A percentile compares a stretch with the other conserved stretches of the same genome.
Conservation (phyloP, 1,140 invertebrate species). For the Mylabris phalerata region DNA sequence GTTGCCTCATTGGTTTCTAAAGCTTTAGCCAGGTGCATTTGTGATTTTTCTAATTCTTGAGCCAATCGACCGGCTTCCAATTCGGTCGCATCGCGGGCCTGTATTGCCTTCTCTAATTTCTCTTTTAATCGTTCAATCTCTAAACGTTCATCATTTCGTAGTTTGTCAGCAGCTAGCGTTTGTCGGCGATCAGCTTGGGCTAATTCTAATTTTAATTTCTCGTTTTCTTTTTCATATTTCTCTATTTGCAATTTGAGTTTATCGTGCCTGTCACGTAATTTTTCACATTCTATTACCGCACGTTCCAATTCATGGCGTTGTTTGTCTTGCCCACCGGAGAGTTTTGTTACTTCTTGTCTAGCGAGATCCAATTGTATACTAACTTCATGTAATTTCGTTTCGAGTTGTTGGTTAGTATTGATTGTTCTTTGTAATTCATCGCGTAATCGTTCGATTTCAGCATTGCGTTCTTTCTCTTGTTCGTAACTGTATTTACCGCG, state of each 20-base stretch:
- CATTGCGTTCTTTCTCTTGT: constrained; percentile 72
- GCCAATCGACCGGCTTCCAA: constrained; percentile 75
- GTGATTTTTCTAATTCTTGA: constrained; percentile 80
- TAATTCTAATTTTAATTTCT: constrained; percentile 61
- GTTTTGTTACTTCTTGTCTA: constrained; percentile 68
- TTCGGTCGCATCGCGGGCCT: constrained; percentile 72
- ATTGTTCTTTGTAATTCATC: constrained; percentile 65
- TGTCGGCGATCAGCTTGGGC: constrained; percentile 59
- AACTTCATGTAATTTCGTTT: constrained; percentile 69
- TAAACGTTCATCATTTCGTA: constrained; percentile 51
- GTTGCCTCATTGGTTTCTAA: constrained; percentile 71
- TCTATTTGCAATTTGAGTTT: constrained; percentile 66
- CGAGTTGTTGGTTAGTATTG: constrained; percentile 58
- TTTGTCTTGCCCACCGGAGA: constrained; percentile 64
- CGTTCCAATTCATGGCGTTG: constrained; percentile 69
- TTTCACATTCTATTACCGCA: constrained; percentile 77
- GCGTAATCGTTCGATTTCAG: constrained; percentile 55
- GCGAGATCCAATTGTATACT: constrained; percentile 73
- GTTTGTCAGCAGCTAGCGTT: constrained; percentile 54
- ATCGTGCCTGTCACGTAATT: constrained; percentile 75
- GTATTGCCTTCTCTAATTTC: constrained; percentile 76
- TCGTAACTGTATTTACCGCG: constrained; percentile 84
- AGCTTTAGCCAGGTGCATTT: constrained; percentile 71
- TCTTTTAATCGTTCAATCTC: constrained; percentile 80
- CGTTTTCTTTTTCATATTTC: constrained; percentile 66